Percentiles rank a stretch among this genome's conserved stretches.
Evolutionary conservation across 2,113 vertebrate genomes (phyloP).

Genomic region (Cacatua alba): DNA sequence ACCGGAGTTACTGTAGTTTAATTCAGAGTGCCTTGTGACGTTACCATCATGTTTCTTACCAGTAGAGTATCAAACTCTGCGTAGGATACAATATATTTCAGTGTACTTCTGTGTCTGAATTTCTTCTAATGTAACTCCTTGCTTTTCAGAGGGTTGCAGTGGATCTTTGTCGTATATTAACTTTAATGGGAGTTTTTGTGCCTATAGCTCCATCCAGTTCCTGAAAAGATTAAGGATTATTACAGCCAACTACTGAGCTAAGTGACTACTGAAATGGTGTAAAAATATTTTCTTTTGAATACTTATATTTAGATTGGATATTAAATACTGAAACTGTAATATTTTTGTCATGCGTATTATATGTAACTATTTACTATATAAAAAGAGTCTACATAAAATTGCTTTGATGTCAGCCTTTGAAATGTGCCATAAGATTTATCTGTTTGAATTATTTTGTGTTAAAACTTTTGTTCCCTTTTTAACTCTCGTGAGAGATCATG

Average conservation of each 20-base stretch:
- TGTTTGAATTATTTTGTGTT: constrained; percentile 2
- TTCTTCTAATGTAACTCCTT: neutral
- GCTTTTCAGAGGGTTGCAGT: constrained; percentile 5
- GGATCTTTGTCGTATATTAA: constrained; percentile 3
- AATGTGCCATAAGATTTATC: neutral
- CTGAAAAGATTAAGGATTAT: neutral
- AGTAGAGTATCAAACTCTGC: neutral
- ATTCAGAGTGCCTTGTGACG: constrained; percentile 64
- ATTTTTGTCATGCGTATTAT: constrained; percentile 55
- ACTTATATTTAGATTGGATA: constrained; percentile 62
- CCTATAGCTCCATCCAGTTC: neutral
- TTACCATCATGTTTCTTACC: neutral
- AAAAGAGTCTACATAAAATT: constrained; percentile 36
- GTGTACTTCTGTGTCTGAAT: constrained; percentile 28
- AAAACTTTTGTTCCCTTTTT: neutral
- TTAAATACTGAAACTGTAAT: constrained; percentile 44
- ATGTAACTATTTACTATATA: constrained; percentile 59
- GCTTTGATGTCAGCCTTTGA: constrained; percentile 47
- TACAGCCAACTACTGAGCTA: constrained; percentile 22
- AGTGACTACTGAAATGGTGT: constrained; percentile 53
- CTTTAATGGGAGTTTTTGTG: constrained; percentile 10
- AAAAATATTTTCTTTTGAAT: constrained; percentile 47
- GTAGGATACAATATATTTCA: constrained; percentile 37
- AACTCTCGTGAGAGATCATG: neutral
- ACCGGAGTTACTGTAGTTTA: constrained; percentile 40